These are phyloP conservation scores for Nothoprocta pentlandii DNA, from an alignment of 2,113 vertebrate species.

Conservation along the genomic window DNA sequence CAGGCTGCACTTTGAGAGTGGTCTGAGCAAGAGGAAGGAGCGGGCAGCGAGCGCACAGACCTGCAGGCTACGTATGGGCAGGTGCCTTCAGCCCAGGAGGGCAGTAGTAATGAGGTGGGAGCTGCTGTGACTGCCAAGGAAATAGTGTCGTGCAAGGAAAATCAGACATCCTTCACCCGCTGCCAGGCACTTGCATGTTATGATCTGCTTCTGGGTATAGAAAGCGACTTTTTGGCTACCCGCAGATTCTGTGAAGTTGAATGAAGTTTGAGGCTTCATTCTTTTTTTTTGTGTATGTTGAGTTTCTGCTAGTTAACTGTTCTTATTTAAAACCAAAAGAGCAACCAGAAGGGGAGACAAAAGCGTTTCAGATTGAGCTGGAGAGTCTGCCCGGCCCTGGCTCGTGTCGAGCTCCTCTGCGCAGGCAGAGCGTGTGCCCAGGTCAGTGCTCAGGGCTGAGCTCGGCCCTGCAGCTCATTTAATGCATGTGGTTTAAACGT, in stretches of 20 bases:
- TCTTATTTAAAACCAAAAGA: neutral
- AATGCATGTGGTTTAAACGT: constrained; percentile 12
- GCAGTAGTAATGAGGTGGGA: neutral
- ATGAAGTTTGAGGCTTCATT: neutral
- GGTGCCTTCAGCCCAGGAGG: neutral
- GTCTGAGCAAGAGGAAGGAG: neutral
- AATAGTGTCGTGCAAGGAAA: neutral
- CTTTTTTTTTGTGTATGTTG: neutral
- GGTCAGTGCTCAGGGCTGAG: neutral
- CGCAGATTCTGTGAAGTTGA: neutral
- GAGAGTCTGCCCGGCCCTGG: neutral
- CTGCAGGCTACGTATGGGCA: neutral
- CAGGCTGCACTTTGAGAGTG: neutral
- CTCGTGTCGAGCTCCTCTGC: neutral
- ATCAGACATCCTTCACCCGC: neutral
- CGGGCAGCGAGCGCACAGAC: neutral
- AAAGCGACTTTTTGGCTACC: neutral
- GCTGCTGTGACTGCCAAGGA: neutral
- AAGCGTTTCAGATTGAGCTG: neutral
- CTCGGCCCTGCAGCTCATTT: neutral
- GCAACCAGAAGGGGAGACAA: neutral
- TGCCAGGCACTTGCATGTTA: neutral
- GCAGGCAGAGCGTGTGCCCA: neutral
- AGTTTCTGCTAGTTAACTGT: neutral
- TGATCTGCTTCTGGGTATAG: neutral